A percentile compares a stretch with the other conserved stretches of the same genome.
These are phyloP conservation scores for Muraenolepis orangiensis DNA, from an alignment of 2,797 vertebrate species.

Conservation along the genomic window DNA sequence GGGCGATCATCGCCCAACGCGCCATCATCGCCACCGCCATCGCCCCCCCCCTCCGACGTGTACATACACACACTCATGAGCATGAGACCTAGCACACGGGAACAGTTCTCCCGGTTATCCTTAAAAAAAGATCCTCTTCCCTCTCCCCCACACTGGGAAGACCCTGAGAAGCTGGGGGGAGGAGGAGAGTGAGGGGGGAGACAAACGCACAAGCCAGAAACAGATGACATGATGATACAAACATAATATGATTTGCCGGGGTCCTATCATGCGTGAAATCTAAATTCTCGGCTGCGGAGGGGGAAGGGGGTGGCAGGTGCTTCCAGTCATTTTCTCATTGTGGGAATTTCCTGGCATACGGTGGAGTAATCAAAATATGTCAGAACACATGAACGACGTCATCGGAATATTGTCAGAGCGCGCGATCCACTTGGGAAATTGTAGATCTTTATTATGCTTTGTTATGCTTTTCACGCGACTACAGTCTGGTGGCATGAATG, in stretches of 20 bases:
- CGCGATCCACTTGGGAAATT: too few relatives aligned
- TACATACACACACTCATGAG: too few relatives aligned
- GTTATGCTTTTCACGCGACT: constrained; percentile 30
- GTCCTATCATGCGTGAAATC: constrained; percentile 59
- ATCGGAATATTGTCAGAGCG: too few relatives aligned
- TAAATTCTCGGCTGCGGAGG: constrained; percentile 40
- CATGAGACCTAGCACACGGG: too few relatives aligned
- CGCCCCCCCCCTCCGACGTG: too few relatives aligned
- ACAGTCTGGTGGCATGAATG: background rate
- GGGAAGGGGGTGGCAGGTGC: constrained; percentile 26
- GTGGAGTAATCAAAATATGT: constrained; percentile 28
- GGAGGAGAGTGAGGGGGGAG: too few relatives aligned
- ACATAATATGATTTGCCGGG: constrained; percentile 61
- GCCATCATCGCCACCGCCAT: too few relatives aligned
- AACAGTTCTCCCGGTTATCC: too few relatives aligned
- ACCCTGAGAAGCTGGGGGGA: constrained; percentile 52
- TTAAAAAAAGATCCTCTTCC: too few relatives aligned
- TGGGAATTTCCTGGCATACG: constrained; percentile 23
- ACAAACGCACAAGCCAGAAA: constrained; percentile 54
- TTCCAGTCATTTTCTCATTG: constrained; percentile 30
- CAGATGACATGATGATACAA: constrained; percentile 63
- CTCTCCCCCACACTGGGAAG: too few relatives aligned
- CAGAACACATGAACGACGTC: constrained; percentile 23
- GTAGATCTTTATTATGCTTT: background rate
- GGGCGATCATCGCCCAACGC: too few relatives aligned